These are phyloP conservation scores for Halocaridina rubra DNA, from an alignment of 2,888 invertebrate species.

Conservation along the genomic window DNA sequence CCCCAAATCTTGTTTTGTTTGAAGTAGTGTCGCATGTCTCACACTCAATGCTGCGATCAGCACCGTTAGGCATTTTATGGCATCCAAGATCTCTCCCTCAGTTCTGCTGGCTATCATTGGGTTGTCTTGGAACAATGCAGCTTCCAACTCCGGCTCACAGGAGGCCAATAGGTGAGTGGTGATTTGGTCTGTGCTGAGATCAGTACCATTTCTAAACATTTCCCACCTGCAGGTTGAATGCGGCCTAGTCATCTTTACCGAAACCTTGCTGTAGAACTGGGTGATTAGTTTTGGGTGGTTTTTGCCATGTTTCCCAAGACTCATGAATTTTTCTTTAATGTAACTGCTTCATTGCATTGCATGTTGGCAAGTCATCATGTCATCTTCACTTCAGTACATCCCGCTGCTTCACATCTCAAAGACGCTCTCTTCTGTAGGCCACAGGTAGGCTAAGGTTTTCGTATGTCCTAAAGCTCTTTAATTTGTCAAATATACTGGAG, in stretches of 20 bases:
- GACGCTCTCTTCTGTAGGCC: too few species aligned
- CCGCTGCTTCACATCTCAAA: too few species aligned
- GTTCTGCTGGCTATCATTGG: too few species aligned
- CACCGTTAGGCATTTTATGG: not conserved
- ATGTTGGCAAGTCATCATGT: not conserved
- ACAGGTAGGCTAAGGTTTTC: too few species aligned
- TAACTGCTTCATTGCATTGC: not conserved
- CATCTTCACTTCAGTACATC: too few species aligned
- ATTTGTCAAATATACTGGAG: too few species aligned
- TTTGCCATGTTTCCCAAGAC: too few species aligned
- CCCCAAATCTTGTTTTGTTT: constrained; percentile 5
- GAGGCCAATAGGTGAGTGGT: too few species aligned
- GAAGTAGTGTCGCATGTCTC: not conserved
- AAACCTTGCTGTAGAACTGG: constrained; percentile 1
- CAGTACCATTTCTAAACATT: not conserved
- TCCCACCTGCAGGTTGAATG: constrained; percentile 7
- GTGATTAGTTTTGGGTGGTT: too few species aligned
- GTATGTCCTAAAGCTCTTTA: too few species aligned
- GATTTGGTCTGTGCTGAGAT: not conserved
- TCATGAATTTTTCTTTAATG: not conserved
- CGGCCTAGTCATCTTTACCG: not conserved
- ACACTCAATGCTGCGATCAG: not conserved
- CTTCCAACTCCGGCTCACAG: constrained; percentile 5
- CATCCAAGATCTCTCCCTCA: too few species aligned
- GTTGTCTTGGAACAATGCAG: constrained; percentile 5